A percentile compares a stretch with the other conserved stretches of the same genome.
Conservation (phyloP, 2,888 invertebrate genomes). For the Platycheirus rosarum region DNA sequence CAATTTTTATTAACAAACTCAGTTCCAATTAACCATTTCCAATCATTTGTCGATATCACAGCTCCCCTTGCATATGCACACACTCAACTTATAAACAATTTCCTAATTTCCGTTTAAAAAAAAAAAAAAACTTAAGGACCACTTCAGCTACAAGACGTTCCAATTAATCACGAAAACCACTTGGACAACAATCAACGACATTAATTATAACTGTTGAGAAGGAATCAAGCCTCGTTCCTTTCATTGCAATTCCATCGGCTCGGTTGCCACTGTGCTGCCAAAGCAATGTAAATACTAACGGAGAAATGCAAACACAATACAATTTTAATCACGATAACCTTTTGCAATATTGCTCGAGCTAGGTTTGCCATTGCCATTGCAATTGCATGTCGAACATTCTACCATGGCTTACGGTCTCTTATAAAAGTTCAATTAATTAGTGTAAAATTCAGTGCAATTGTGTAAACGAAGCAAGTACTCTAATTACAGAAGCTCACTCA, state of each 20-base stretch:
- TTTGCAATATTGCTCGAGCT: conserved; percentile 42
- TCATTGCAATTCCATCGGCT: background rate
- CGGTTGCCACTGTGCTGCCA: conserved; percentile 10
- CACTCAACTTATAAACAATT: conserved; percentile 6
- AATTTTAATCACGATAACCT: conserved; percentile 71
- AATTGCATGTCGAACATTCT: conserved; percentile 61
- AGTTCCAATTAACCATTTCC: conserved; percentile 34
- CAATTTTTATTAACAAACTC: background rate
- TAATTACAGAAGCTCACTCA: conserved; percentile 51
- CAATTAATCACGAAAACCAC: conserved; percentile 61
- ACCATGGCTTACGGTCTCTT: conserved; percentile 42
- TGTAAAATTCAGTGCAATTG: conserved; percentile 67
- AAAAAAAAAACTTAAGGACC: conserved; percentile 26
- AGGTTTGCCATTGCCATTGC: background rate
- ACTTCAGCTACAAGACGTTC: conserved; percentile 49
- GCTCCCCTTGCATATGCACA: background rate
- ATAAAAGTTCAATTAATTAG: conserved; percentile 68
- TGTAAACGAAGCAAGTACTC: conserved; percentile 55
- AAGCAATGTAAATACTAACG: conserved; percentile 57
- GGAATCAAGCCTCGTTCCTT: conserved; percentile 44
- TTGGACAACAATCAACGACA: conserved; percentile 64
- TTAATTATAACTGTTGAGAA: conserved; percentile 61
- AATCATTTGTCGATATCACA: conserved; percentile 20
- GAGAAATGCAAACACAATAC: conserved; percentile 58
- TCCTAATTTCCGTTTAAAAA: conserved; percentile 33